phyloP scores from a whole-genome alignment of 1,140 invertebrate species.

The Dufourea novaeangliae region DNA sequence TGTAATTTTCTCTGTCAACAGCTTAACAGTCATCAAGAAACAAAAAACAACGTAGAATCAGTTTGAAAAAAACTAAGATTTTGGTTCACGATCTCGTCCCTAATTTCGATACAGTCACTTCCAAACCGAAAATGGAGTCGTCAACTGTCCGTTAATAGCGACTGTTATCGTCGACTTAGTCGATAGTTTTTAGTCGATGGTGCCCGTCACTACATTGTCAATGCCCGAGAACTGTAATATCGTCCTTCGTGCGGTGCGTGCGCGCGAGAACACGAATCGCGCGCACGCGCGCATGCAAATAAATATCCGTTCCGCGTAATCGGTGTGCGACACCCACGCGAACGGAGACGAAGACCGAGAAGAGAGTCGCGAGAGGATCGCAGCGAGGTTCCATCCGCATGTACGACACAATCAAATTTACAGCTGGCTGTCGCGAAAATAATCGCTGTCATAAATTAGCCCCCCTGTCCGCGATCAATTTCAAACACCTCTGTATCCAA shows the following conservation, averaged over 20 bases:
- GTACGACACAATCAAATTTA: conserved; percentile 9
- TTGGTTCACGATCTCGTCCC: too few species aligned
- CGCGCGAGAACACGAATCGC: neutral
- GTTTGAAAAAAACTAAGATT: too few species aligned
- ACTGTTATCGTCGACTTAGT: too few species aligned
- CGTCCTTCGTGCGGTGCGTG: neutral
- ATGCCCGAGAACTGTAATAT: conserved; percentile 27
- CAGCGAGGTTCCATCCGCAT: neutral
- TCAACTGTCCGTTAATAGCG: too few species aligned
- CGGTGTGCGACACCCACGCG: conserved; percentile 22
- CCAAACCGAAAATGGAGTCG: too few species aligned
- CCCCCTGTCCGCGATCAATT: neutral
- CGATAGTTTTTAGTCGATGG: too few species aligned
- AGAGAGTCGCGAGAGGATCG: neutral
- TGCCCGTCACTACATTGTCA: conserved; percentile 63
- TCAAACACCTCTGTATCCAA: neutral
- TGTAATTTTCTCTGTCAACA: too few species aligned
- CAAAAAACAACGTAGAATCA: too few species aligned
- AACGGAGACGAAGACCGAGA: neutral
- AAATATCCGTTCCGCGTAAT: conserved; percentile 13
- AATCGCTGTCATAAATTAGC: conserved; percentile 14
- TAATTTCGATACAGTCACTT: too few species aligned
- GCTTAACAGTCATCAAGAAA: too few species aligned
- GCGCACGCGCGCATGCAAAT: neutral
- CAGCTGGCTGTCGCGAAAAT: neutral